Conservation (phyloP, 2,888 invertebrate genomes). For the Petrophora chlorosata region DNA sequence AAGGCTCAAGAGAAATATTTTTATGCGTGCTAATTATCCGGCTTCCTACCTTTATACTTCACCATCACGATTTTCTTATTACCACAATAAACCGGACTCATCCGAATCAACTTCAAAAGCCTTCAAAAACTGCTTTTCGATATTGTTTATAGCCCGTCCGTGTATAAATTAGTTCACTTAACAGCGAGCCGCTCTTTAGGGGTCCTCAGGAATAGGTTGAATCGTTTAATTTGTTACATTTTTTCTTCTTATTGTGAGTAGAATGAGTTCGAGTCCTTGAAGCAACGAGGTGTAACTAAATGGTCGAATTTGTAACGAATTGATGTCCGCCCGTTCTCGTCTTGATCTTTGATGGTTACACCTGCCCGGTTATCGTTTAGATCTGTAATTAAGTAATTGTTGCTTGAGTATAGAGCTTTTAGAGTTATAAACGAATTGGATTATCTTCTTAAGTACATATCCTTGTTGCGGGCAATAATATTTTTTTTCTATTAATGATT, state of each 20-base stretch:
- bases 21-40: too few species aligned
- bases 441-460: constrained; percentile 19
- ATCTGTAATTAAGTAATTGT: constrained; percentile 77
- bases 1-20: too few species aligned
- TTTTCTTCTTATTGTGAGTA: constrained; percentile 69
- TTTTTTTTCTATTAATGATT: too few species aligned
- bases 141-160: constrained; percentile 77
- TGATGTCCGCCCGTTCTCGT: constrained; percentile 68
- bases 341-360: constrained; percentile 70
- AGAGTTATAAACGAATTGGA: constrained; percentile 44
- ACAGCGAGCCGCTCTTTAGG: constrained; percentile 77
- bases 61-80: neutral
- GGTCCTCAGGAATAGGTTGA: constrained; percentile 77
- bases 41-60: neutral
- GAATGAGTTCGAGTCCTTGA: constrained; percentile 79
- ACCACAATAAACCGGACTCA: constrained; percentile 3
- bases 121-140: constrained; percentile 31
- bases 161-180: constrained; percentile 81
- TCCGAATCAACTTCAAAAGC: constrained; percentile 18
- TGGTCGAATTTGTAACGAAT: constrained; percentile 80
- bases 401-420: constrained; percentile 41
- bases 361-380: constrained; percentile 69
- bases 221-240: constrained; percentile 78
- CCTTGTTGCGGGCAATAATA: constrained; percentile 5
- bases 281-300: constrained; percentile 83